Conservation (phyloP, 2,888 invertebrate genomes). For the Conomelus anceps region DNA sequence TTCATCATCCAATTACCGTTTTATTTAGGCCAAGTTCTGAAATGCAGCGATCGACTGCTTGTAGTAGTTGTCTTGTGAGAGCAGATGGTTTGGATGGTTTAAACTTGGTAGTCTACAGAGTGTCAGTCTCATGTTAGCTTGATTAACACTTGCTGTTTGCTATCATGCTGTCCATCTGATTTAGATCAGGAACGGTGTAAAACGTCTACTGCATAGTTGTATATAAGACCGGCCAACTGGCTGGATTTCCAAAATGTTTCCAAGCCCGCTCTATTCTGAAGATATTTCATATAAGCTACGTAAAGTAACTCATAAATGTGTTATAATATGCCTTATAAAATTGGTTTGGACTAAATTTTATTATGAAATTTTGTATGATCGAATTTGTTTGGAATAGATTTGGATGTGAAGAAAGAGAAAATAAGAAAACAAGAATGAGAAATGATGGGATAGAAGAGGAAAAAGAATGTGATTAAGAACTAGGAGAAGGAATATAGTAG, state of each 20-base stretch:
- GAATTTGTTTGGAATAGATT: too few species aligned
- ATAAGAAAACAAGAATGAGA: not conserved
- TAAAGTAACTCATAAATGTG: too few species aligned
- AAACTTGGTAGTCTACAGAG: not conserved
- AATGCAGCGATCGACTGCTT: too few species aligned
- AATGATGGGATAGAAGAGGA: not conserved
- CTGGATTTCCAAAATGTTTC: not conserved
- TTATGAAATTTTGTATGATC: too few species aligned
- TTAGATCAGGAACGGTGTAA: not conserved
- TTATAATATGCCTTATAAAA: too few species aligned
- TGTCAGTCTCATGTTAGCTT: not conserved
- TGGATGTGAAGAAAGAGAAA: not conserved
- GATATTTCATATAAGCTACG: too few species aligned
- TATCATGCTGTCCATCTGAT: not conserved
- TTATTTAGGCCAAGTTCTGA: too few species aligned
- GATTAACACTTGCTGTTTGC: not conserved
- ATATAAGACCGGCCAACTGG: not conserved
- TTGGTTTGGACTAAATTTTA: too few species aligned
- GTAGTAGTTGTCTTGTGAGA: not conserved
- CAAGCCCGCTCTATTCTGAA: too few species aligned
- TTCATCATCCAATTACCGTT: too few species aligned
- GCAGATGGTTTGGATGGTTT: not conserved
- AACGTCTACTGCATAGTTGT: not conserved
- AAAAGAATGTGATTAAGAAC: not conserved
- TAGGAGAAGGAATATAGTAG: too few species aligned